Evolutionary conservation across 2,797 vertebrate genomes (phyloP).

Genomic region (Myotis vivesi): DNA sequence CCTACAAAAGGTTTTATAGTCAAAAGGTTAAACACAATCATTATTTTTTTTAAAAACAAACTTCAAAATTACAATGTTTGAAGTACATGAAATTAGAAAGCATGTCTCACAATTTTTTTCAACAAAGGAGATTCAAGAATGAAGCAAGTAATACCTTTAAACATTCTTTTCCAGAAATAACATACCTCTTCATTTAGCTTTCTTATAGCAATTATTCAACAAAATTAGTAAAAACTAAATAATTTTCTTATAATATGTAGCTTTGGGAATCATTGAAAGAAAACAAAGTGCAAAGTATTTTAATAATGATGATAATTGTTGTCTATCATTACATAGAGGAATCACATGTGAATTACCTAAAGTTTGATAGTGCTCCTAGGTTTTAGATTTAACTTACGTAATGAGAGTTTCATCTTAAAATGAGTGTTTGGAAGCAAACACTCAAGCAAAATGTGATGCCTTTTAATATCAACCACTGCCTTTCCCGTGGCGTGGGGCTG

Average conservation of each 20-base stretch:
- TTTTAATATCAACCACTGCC: neutral
- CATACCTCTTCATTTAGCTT: neutral
- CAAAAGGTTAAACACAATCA: neutral
- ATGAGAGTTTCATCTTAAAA: constrained; percentile 24
- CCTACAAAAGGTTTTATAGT: neutral
- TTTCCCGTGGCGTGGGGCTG: neutral
- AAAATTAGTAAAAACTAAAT: neutral
- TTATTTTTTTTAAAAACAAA: neutral
- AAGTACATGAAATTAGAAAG: neutral
- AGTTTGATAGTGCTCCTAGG: neutral
- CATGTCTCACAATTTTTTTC: neutral
- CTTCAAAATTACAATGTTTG: constrained; percentile 35
- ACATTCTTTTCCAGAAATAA: neutral
- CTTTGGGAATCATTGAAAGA: neutral
- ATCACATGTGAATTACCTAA: neutral
- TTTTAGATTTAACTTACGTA: neutral
- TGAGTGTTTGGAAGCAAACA: neutral
- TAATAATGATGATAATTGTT: neutral
- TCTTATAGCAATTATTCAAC: neutral
- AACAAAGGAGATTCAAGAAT: neutral
- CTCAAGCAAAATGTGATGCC: neutral
- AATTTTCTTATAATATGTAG: neutral
- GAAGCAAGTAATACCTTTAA: neutral
- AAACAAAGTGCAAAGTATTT: neutral
- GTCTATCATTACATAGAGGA: neutral